Percentiles rank a stretch among this genome's conserved stretches.
Conservation (phyloP, 2,888 invertebrate genomes). For the Bruchidius siliquastri region DNA sequence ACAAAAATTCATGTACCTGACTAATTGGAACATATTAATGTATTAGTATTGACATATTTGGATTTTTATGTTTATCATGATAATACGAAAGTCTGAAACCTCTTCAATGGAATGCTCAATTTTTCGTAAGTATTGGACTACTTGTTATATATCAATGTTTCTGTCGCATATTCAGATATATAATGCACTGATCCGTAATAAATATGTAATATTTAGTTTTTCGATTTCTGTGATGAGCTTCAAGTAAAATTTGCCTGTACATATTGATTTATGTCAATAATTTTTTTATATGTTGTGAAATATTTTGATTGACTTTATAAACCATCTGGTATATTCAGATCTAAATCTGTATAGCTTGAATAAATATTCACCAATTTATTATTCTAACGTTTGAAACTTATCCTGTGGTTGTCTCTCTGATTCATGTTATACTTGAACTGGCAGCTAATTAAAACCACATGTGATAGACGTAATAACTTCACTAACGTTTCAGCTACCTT, state of each 20-base stretch:
- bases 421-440: no score
- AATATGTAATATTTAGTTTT: conserved; percentile 46
- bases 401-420: no score
- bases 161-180: conserved; percentile 43
- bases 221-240: conserved; percentile 50
- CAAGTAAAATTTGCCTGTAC: conserved; percentile 44
- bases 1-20: no score
- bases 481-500: no score
- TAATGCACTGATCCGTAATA: conserved; percentile 46
- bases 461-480: no score
- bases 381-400: no score
- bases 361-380: no score
- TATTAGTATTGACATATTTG: no score
- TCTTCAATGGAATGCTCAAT: neutral
- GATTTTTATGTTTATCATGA: neutral
- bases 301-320: neutral
- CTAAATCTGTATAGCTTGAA: neutral
- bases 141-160: conserved; percentile 44
- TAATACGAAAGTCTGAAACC: neutral
- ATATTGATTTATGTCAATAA: conserved; percentile 43
- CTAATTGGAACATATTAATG: no score
- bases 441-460: no score
- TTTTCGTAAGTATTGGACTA: conserved; percentile 7
- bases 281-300: conserved; percentile 25
- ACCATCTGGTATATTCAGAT: neutral